phyloP scores from a whole-genome alignment of 2,888 invertebrate species.

The Bruchidius siliquastri region DNA sequence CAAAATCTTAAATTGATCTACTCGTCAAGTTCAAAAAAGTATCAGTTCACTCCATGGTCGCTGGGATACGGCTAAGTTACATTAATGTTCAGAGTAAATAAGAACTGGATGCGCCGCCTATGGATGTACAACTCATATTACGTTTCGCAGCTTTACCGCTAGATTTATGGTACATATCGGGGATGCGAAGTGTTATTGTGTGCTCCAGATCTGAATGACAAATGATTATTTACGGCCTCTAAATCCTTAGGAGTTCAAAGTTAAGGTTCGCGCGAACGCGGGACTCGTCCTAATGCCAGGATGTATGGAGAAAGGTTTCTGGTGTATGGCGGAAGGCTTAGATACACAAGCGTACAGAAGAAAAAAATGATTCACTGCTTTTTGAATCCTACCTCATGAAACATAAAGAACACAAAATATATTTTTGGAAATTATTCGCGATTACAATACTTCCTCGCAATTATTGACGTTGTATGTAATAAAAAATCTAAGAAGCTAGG shows the following conservation, averaged over 20 bases:
- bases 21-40: no score
- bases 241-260: conserved; percentile 29
- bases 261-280: conserved; percentile 10
- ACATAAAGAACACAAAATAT: no score
- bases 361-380: background rate
- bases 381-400: no score
- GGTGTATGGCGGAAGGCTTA: background rate
- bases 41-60: no score
- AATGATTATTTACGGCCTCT: conserved; percentile 37
- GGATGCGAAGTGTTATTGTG: conserved; percentile 38
- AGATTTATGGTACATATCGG: conserved; percentile 39
- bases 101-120: no score
- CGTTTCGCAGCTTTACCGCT: conserved; percentile 42
- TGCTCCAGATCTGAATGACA: conserved; percentile 38
- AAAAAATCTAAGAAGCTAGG: no score
- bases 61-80: no score
- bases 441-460: no score
- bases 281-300: background rate
- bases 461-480: no score
- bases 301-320: background rate
- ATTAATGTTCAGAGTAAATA: no score
- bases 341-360: background rate
- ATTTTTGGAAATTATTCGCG: no score
- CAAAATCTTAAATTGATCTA: no score
- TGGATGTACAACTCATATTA: conserved; percentile 41